phyloP scores from a whole-genome alignment of 2,113 vertebrate genomes.

The Gallinago media region DNA sequence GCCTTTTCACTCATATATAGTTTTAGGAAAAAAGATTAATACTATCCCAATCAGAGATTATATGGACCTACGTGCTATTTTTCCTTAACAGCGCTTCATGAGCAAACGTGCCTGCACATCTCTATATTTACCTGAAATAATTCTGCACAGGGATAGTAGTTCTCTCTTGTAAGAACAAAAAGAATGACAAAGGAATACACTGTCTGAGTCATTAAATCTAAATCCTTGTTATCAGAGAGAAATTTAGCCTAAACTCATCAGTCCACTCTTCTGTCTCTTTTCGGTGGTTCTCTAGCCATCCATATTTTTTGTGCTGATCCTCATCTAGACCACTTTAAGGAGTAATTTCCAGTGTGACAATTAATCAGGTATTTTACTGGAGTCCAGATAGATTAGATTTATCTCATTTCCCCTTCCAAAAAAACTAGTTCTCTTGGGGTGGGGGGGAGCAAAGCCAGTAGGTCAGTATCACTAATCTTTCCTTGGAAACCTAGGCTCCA shows the following conservation, averaged over 20 bases:
- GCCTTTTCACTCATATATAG: constrained; percentile 16
- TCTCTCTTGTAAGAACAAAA: background rate
- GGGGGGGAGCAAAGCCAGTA: accelerated
- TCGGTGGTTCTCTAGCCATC: background rate
- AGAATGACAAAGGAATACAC: background rate
- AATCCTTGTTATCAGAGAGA: background rate
- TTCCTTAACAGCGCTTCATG: background rate
- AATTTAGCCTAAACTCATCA: background rate
- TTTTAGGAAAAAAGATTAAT: constrained; percentile 19
- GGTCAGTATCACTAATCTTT: background rate
- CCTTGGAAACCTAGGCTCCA: background rate
- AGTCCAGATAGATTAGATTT: background rate
- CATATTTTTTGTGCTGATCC: background rate
- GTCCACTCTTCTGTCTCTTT: background rate
- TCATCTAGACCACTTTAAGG: background rate
- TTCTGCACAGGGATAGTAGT: background rate
- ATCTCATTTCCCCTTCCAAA: background rate
- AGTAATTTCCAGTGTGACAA: background rate
- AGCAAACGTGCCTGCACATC: background rate
- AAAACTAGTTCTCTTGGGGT: background rate
- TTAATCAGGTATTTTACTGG: constrained; percentile 7
- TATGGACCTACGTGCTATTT: background rate
- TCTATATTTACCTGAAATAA: background rate
- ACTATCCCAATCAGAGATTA: background rate
- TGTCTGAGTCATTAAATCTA: background rate